These are phyloP conservation scores for Cephalopholis sonnerati DNA, from an alignment of 2,113 vertebrate species.

Conservation along the genomic window DNA sequence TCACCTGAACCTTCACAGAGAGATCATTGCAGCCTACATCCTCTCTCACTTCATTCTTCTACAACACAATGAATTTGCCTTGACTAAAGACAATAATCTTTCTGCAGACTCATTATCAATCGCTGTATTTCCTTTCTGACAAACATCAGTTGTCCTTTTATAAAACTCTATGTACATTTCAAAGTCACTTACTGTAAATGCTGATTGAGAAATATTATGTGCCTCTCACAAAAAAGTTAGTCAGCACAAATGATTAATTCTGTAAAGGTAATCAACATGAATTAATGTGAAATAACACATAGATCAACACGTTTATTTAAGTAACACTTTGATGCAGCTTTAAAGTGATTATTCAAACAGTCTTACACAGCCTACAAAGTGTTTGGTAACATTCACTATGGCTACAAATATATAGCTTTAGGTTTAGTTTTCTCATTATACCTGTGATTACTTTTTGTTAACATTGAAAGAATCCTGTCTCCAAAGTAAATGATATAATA, in stretches of 20 bases:
- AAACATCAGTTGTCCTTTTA: not conserved
- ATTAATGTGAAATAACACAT: not conserved
- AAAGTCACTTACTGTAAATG: not conserved
- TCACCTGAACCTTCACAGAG: slow-evolving; percentile 55
- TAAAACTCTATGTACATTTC: not conserved
- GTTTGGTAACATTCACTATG: not conserved
- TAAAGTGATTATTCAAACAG: not conserved
- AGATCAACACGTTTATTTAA: slow-evolving; percentile 5
- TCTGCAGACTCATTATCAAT: not conserved
- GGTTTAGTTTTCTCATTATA: not conserved
- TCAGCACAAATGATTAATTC: not conserved
- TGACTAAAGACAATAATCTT: not conserved
- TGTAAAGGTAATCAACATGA: not conserved
- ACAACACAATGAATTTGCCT: not conserved
- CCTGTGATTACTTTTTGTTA: not conserved
- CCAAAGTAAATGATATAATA: not conserved
- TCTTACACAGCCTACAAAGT: not conserved
- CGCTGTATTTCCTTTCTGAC: not conserved
- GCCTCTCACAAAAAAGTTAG: not conserved
- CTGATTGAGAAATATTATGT: not conserved
- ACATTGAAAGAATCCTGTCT: not conserved
- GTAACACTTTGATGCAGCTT: not conserved
- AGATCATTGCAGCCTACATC: slow-evolving; percentile 29
- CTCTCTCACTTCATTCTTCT: slow-evolving; percentile 16
- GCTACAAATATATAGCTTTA: too few species aligned